phyloP scores from a whole-genome alignment of 2,113 vertebrate species.

The Riparia riparia region DNA sequence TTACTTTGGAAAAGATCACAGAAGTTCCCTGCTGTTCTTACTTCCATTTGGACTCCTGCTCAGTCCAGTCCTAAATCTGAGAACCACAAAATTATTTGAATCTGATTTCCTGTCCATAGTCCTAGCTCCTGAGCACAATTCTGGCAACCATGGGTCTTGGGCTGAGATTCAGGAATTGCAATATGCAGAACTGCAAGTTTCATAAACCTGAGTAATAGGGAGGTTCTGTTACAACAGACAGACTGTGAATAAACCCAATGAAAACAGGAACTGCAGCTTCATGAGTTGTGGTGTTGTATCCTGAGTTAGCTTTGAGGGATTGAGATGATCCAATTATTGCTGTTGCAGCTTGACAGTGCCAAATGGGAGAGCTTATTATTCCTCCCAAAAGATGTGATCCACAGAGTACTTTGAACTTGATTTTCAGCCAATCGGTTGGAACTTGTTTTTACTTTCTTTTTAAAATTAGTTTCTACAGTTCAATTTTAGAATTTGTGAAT shows the following conservation, averaged over 20 bases:
- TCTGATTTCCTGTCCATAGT: neutral
- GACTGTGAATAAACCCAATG: constrained; percentile 2
- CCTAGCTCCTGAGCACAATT: neutral
- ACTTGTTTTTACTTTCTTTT: neutral
- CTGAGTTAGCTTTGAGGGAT: neutral
- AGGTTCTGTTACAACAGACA: constrained; percentile 5
- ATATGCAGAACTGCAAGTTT: neutral
- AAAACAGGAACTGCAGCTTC: constrained; percentile 34
- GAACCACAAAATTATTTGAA: neutral
- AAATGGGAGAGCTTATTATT: neutral
- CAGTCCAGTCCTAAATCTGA: neutral
- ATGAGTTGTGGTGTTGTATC: neutral
- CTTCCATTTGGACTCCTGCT: neutral
- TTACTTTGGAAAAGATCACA: neutral
- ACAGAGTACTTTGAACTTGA: neutral
- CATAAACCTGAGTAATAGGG: neutral
- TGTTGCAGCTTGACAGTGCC: neutral
- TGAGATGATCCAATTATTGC: neutral
- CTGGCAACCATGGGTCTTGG: neutral
- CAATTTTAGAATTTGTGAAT: neutral
- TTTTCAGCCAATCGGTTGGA: neutral
- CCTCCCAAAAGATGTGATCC: neutral
- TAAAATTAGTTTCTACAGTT: neutral
- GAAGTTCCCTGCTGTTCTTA: neutral
- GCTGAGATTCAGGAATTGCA: neutral